phyloP scores from a whole-genome alignment of 2,888 invertebrate genomes.

The Drosophila hamatofila region DNA sequence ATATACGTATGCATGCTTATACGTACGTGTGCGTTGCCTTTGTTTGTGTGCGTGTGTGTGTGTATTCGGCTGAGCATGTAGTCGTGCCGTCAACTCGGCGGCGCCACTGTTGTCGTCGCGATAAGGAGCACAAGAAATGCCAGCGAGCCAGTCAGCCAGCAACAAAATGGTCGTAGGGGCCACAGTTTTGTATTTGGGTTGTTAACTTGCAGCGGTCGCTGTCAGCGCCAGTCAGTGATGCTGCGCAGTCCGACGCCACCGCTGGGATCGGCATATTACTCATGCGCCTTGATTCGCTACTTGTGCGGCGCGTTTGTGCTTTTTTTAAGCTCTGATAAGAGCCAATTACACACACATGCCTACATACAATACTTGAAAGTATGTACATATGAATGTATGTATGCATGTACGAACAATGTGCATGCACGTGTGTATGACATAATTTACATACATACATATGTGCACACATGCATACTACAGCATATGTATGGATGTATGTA shows the following conservation, averaged over 20 bases:
- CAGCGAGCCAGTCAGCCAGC: conserved; percentile 54
- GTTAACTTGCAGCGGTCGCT: conserved; percentile 50
- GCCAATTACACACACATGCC: conserved; percentile 2
- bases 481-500: background rate
- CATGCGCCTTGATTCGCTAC: conserved; percentile 42
- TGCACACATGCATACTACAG: background rate
- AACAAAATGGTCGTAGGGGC: conserved; percentile 56
- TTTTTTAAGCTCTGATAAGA: conserved; percentile 42
- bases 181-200: conserved; percentile 54
- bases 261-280: conserved; percentile 49
- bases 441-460: background rate
- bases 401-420: background rate
- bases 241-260: conserved; percentile 34
- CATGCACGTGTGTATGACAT: conserved; percentile 1
- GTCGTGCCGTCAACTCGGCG: conserved; percentile 74
- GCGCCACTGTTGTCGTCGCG: conserved; percentile 79
- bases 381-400: background rate
- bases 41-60: conserved; percentile 11
- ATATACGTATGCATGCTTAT: conserved; percentile 18
- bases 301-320: conserved; percentile 39
- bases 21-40: conserved; percentile 10
- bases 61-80: conserved; percentile 40
- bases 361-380: background rate
- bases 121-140: conserved; percentile 78
- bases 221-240: conserved; percentile 51